Percentiles rank a stretch among this genome's conserved stretches.
phyloP scores from a whole-genome alignment of 2,888 invertebrate species.

The Apamea epomidion region DNA sequence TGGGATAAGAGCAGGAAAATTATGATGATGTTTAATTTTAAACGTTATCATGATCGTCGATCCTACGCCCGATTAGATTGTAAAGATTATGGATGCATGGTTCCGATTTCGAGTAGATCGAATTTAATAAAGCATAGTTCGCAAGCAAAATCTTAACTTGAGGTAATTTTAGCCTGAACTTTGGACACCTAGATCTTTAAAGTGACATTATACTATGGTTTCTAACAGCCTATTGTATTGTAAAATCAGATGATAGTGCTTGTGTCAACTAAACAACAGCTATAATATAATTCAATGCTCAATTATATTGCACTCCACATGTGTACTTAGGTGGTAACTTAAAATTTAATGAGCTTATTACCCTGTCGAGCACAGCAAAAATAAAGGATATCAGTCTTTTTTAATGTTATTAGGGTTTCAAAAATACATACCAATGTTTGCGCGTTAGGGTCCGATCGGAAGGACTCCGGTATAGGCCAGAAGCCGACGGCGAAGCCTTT shows the following conservation, averaged over 20 bases:
- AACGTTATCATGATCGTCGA: background rate
- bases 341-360: background rate
- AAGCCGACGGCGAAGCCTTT: slow-evolving; percentile 98
- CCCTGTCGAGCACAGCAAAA: background rate
- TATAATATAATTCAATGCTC: background rate
- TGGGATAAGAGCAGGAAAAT: too few relatives aligned
- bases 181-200: background rate
- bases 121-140: background rate
- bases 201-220: background rate
- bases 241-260: background rate
- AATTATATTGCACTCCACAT: background rate
- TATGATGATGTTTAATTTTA: background rate
- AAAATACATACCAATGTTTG: slow-evolving; percentile 92
- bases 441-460: slow-evolving; percentile 98
- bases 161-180: background rate
- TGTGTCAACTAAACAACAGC: background rate
- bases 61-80: background rate
- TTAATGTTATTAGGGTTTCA: background rate
- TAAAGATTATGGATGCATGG: background rate
- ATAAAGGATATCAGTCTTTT: background rate
- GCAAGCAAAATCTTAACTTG: background rate
- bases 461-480: slow-evolving; percentile 99
- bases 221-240: background rate
- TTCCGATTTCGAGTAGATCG: background rate
- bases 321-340: background rate